Conservation (phyloP, 2,888 invertebrate genomes). For the Actias luna region DNA sequence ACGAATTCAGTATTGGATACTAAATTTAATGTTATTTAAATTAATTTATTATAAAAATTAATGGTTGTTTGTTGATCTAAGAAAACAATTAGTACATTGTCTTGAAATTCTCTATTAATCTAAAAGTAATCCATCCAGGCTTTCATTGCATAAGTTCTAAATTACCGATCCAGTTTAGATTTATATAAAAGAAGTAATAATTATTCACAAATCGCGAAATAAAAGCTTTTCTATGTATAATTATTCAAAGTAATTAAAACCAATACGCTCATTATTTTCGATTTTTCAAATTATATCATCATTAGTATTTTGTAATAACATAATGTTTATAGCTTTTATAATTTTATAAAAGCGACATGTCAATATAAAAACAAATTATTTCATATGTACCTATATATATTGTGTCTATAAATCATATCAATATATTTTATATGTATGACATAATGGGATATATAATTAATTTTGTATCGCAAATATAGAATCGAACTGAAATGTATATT, state of each 20-base stretch:
- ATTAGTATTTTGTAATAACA: too few relatives aligned
- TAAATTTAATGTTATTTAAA: too few relatives aligned
- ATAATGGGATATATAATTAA: not conserved
- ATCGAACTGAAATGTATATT: constrained; percentile 2
- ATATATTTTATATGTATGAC: constrained; percentile 31
- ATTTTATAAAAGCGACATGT: constrained; percentile 28
- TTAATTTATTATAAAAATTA: too few relatives aligned
- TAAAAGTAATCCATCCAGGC: not conserved
- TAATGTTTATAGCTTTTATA: constrained; percentile 37
- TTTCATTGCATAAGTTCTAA: not conserved
- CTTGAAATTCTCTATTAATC: too few relatives aligned
- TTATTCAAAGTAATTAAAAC: not conserved
- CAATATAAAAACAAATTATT: not conserved
- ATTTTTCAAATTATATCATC: constrained; percentile 9
- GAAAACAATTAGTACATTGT: too few relatives aligned
- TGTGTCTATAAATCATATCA: constrained; percentile 38
- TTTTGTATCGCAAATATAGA: constrained; percentile 1
- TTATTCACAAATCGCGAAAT: not conserved
- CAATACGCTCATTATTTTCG: not conserved
- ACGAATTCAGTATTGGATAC: not conserved
- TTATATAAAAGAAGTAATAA: not conserved
- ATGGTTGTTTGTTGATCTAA: too few relatives aligned
- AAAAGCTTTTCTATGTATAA: not conserved
- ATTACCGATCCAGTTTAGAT: not conserved
- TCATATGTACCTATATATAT: constrained; percentile 32